phyloP scores from a whole-genome alignment of 2,888 invertebrate genomes.

The Catocala sponsa region DNA sequence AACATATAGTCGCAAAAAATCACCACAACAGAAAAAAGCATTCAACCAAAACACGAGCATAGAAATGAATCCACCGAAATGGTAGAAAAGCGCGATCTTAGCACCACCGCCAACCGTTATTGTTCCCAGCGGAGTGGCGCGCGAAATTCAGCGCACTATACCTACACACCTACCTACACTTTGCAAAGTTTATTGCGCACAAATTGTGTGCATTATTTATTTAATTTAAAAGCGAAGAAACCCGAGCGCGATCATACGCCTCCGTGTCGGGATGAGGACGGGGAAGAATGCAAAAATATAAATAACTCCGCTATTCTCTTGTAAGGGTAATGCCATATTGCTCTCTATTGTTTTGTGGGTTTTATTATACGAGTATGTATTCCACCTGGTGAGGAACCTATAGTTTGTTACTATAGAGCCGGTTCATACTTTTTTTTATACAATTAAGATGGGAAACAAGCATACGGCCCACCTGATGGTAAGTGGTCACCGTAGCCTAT shows the following conservation, averaged over 20 bases:
- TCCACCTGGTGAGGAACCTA: no score
- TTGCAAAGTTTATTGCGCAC: constrained; percentile 83
- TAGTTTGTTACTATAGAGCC: no score
- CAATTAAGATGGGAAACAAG: no score
- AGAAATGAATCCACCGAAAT: no score
- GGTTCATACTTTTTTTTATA: no score
- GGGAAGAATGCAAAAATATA: constrained; percentile 54
- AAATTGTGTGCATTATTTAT: constrained; percentile 87
- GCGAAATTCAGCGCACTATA: constrained; percentile 76
- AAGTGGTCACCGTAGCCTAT: no score
- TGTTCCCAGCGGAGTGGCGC: constrained; percentile 78
- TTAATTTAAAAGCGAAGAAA: constrained; percentile 87
- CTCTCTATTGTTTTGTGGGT: constrained; percentile 24
- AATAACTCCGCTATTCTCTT: constrained; percentile 41
- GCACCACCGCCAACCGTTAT: constrained; percentile 70
- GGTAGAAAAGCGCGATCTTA: constrained; percentile 61
- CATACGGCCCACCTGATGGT: no score
- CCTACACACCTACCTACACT: constrained; percentile 70
- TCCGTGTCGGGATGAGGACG: constrained; percentile 49
- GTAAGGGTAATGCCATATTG: constrained; percentile 35
- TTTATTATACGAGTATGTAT: constrained; percentile 4
- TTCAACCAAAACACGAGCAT: no score
- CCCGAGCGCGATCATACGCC: constrained; percentile 77
- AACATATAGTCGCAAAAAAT: no score
- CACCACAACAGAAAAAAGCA: no score